Base-by-base conservation (phyloP, 2,797 vertebrate genomes). In the Neoniphon sammara region DNA sequence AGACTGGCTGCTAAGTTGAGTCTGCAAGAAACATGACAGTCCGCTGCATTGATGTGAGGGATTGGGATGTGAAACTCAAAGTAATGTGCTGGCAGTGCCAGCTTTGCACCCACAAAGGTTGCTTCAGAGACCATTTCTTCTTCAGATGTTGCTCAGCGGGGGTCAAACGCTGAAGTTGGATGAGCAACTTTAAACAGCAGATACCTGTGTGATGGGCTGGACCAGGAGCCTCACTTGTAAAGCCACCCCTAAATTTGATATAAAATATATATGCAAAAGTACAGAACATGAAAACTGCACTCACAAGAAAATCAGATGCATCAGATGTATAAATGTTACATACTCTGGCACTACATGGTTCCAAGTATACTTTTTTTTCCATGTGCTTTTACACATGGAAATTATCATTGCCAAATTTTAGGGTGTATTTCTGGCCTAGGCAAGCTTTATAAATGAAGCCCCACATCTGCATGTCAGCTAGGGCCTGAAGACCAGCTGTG, bases 401-500 rank as follows among this genome's bases (percentile, higher is more conserved):
- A 56, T 56, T 18, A 27, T 56, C 69, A 69, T 75, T 34, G 76
- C 61, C 53, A 70, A 58, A 72, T 70, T 60, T 55, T 18, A 39
- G 50, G 49, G 17, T 25, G 39, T 4, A 23, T 61, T 62, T 57
- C 68, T 59, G 23, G 66, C 75, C 7, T 5, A 66, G 54, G 78
- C 53, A 50, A 55, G 23, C 14, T 67, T 65, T 49, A 50, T 53
- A 59, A 79, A 66, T 67, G 66, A 74, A 80, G 56, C 31, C 30
- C 30, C 54, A 76, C 70, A 85, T 85, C 74, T 84, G 82, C 70
- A 57, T 66, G 63, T 68, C 57, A 75, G 17, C 60, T 49, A 31
- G 71, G 31, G 68, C 73, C 66, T 70, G 42, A 58, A 63, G 73
- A 78, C 39, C 87, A 87, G 83, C 80, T 89, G 80, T 54, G 62